Conservation (phyloP, 2,888 invertebrate species). For the Dolichomitus sp. region DNA sequence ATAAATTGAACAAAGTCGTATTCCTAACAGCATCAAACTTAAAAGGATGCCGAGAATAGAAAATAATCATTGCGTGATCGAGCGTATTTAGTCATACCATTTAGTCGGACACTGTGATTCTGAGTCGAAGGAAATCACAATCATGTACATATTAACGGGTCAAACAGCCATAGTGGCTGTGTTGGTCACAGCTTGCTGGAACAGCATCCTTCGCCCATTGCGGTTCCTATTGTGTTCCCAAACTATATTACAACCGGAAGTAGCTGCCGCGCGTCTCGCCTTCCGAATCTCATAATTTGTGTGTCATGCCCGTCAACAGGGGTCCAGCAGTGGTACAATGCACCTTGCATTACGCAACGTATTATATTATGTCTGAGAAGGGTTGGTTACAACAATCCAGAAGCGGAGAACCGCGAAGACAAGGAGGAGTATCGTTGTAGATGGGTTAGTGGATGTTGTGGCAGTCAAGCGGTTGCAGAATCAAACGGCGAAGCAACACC, state of each 20-base stretch:
- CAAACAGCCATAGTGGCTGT: conserved; percentile 51
- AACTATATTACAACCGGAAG: conserved; percentile 86
- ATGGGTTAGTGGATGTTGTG: conserved; percentile 21
- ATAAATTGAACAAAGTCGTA: neutral
- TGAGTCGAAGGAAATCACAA: conserved; percentile 76
- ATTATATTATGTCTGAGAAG: conserved; percentile 70
- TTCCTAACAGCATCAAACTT: neutral
- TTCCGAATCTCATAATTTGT: conserved; percentile 85
- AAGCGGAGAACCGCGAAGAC: conserved; percentile 25
- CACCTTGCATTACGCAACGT: conserved; percentile 75
- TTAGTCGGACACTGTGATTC: conserved; percentile 81
- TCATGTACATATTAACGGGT: conserved; percentile 26
- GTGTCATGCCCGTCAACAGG: conserved; percentile 76
- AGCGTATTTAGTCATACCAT: conserved; percentile 68
- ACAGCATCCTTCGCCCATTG: conserved; percentile 80
- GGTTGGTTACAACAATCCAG: conserved; percentile 45
- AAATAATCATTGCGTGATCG: conserved; percentile 28
- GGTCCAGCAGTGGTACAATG: conserved; percentile 60
- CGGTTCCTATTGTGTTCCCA: conserved; percentile 83
- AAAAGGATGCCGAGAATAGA: conserved; percentile 35
- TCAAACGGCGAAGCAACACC: conserved; percentile 9
- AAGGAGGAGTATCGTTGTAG: conserved; percentile 20
- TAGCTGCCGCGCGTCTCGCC: conserved; percentile 83
- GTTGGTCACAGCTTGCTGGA: conserved; percentile 62
- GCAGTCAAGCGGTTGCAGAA: conserved; percentile 23